Base-by-base conservation (phyloP, 37 sponge, comb jelly and placozoan genomes). In the Dysidea cf. avara region DNA sequence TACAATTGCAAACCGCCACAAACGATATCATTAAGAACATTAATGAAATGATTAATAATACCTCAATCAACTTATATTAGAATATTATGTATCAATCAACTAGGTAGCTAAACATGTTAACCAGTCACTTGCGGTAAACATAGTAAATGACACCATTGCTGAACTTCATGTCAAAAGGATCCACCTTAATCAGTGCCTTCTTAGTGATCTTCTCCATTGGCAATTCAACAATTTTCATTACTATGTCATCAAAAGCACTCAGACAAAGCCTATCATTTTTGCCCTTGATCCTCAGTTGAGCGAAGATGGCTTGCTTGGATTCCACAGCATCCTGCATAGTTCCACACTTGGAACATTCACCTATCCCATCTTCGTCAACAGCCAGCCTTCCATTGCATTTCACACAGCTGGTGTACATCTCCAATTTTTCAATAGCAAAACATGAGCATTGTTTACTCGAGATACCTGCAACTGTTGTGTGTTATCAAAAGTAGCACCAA, bases 271-370 rank as follows among this genome's bases (percentile, higher is more conserved):
- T 65, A 43, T 43, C 21, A 33, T n/a, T 38, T 36, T 14, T 65
- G 2, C 21, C 3, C 24, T 39, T 65, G 5, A 65, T 22, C 1
- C 51, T 49, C 16, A 50, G 1, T 3, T 51, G 69, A 25, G 69
- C 69, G 14, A 30, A 24, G 14, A 69, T 13, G 2, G 22, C 37
- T 2, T 48, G 32, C 7, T 22, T 52, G 32, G 26, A 51, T 7
- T 51, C 69, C 17, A 29, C 53, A 30, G 49, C 12, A 13, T 2
- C 28, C 31, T 52, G 52, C 25, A 51, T 49, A 33, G 49, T 69
- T 2, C 47, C 49, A 28, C 69, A 69, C 24, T 69, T 69, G 1
- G 53, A 17, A 22, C 69, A 51, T 2, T 69, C 53, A 4, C 53
- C 51, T 22, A 69, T 6, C 28, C 47, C 53, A 32, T 69, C 69